These are phyloP conservation scores for Flabesymbios commensalis DNA, from an alignment of 2,888 invertebrate genomes.

Conservation along the genomic window DNA sequence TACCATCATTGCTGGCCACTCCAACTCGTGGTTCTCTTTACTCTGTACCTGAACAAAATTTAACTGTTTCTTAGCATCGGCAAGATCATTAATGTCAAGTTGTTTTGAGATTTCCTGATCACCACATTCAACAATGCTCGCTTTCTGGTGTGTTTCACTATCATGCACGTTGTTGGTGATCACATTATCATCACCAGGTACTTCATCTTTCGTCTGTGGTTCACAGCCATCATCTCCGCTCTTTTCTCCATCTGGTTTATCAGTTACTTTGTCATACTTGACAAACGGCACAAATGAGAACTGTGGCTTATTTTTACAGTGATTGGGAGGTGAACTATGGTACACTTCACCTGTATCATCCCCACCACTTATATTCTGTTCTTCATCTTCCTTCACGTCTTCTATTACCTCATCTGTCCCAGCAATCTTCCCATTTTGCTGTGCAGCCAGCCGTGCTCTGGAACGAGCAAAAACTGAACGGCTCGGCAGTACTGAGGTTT, in stretches of 20 bases:
- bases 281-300: neutral
- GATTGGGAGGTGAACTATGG: neutral
- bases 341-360: neutral
- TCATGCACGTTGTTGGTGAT: neutral
- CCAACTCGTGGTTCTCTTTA: slow-evolving; percentile 44
- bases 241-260: neutral
- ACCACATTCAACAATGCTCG: neutral
- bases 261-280: neutral
- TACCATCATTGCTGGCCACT: slow-evolving; percentile 58
- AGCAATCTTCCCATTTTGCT: too few species aligned
- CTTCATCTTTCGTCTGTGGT: neutral
- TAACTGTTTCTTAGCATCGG: neutral
- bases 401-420: neutral
- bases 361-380: neutral
- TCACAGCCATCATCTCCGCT: neutral
- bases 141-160: neutral
- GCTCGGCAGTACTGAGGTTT: too few species aligned
- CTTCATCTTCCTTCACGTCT: neutral
- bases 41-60: slow-evolving; percentile 29
- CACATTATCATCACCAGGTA: neutral
- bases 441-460: too few species aligned
- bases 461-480: too few species aligned
- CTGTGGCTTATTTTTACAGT: neutral
- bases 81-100: neutral
- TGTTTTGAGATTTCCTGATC: too few species aligned